Base-by-base conservation (phyloP, 2,888 invertebrate species). In the Lobophora halterata region DNA sequence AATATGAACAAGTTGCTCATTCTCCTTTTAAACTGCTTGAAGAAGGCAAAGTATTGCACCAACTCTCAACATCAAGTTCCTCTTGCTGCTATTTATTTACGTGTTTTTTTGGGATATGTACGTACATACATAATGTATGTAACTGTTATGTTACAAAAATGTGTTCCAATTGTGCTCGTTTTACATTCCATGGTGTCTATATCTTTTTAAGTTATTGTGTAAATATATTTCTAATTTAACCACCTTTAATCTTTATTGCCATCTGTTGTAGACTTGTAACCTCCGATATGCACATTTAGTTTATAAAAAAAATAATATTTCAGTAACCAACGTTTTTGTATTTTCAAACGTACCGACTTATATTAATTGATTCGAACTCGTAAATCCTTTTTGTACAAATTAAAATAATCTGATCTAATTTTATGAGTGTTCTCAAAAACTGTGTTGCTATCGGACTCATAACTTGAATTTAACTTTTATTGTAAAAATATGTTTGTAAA, bases 91-190 rank as follows among this genome's bases (percentile, higher is more conserved):
- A 36, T 36, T 28, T 32, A 33, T 43, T 37, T 32, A 14, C 16
- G 23, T 33, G 20, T 37, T 14, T 1, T 7, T 10, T 9, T 14
- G 12, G 11, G 9, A 12, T 26, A 17, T 40, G 37, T 44, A 30
- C 23, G 30, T 39, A 19, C 27, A 38, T 34, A 31, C n/a, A 35
- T 24, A 12, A 6, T 33, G 38, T 8, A 24, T 30, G 28, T 27
- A 39, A 6, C 21, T 25, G 7, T 16, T 12, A 27, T 26, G 13
- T 41, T 23, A 20, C 19, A 10, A 13, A 21, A 25, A 37, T 58
- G 60, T 67, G 62, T 65, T 63, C 56, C 59, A 53, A 55, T 52
- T 64, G 62, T 67, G 60, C 58, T 62, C 52, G 50, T 55, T 52
- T 14, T 64, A 62, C 65, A 64, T 61, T 67, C 61, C 54, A 49